These are phyloP conservation scores for Pseudocheirus occidentalis DNA, from an alignment of 2,797 vertebrate genomes.

Conservation along the genomic window DNA sequence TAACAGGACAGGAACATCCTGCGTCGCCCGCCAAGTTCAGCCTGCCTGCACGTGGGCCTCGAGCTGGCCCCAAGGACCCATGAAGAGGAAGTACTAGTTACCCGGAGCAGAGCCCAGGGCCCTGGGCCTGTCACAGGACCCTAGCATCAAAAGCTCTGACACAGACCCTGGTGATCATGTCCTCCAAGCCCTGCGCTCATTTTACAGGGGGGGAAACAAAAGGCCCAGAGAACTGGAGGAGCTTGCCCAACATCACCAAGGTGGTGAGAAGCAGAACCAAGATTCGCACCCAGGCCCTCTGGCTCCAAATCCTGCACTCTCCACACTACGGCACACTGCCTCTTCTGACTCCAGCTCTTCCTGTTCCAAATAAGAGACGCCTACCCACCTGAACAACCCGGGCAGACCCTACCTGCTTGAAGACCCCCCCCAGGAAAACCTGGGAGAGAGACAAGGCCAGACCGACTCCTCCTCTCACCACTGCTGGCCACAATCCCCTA, in stretches of 20 bases:
- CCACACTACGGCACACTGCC: not conserved
- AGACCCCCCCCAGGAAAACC: not conserved
- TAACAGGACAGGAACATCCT: not conserved
- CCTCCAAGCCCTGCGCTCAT: not conserved
- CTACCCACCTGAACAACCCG: not conserved
- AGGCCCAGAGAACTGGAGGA: no score
- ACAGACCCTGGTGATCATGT: not conserved
- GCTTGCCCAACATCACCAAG: not conserved
- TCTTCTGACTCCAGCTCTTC: not conserved
- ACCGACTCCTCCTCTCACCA: constrained; percentile 7
- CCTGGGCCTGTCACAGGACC: constrained; percentile 19
- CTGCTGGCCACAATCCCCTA: constrained; percentile 9
- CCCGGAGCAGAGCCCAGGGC: constrained; percentile 61
- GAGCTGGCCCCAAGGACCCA: not conserved
- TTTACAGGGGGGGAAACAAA: no score
- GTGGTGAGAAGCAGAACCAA: not conserved
- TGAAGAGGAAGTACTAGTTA: not conserved
- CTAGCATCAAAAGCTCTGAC: constrained; percentile 48
- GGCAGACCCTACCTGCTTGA: constrained; percentile 1
- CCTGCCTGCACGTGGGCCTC: not conserved
- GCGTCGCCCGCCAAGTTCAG: not conserved
- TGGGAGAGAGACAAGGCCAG: constrained; percentile 3
- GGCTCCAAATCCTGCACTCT: not conserved
- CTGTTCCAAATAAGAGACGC: not conserved
- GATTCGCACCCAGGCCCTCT: not conserved